Evolutionary conservation across 1,140 invertebrate genomes (phyloP), one percentile per base, ranked within the genome.

Genomic region (Drosophila pseudoananassae): DNA sequence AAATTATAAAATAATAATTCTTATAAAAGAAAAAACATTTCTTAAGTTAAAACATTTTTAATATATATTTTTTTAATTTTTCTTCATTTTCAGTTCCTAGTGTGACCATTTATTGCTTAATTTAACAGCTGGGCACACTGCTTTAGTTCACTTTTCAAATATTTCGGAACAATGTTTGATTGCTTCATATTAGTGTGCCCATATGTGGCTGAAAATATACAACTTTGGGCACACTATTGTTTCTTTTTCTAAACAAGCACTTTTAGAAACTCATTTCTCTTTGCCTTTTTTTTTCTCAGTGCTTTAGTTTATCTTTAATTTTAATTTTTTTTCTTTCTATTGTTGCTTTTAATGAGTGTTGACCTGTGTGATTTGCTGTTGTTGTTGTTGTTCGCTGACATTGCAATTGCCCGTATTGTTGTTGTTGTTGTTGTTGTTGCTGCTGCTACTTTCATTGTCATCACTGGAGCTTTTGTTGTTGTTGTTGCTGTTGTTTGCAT

Each of bases 401-500:
- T 59, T 72, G 55, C 54, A 51, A 38, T 23, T 25, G 52, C 25
- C 27, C 14, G 14, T 20, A 29, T 15, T 51, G 60, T 33, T 53
- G 50, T 53, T 68, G 60, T 38, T 51, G 59, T 33, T 45, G 49
- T 52, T 68, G 38, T 38, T 78, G 38, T n/a, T 76, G 25, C 10
- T 76, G 46, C 10, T 57, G 31, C 6, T 65, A 45, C 46, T 82
- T 50, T 78, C 76, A 61, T 75, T 84, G 82, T 83, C 71, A 64
- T 54, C 70, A 63, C 77, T 70, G 17, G 68, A 57, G 38, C 25
- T 76, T 38, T 12, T 50, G 20, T 45, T 65, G 36, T 31, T 64
- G 27, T 20, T 55, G 47, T 31, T 54, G 40, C n/a, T 40, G 38
- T n/a, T 40, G n/a, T 10, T 6, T 31, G 31, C 31, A 14, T 9